phyloP scores from a whole-genome alignment of 2,113 vertebrate species.

The Fukomys damarensis region DNA sequence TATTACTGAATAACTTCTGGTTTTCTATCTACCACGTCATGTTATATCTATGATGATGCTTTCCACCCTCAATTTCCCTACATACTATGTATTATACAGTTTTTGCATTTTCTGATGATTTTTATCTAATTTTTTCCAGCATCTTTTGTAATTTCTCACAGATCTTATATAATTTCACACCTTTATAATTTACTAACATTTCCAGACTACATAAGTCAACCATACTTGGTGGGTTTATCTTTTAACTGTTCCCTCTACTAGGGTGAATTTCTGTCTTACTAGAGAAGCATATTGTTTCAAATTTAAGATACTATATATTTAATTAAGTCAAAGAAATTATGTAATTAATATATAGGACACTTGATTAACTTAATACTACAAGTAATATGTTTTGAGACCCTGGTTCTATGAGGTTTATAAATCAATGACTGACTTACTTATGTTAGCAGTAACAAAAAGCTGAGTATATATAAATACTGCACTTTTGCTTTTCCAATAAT shows the following conservation, averaged over 20 bases:
- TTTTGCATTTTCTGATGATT: background rate
- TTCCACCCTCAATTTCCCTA: background rate
- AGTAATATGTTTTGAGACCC: background rate
- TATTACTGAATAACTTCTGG: background rate
- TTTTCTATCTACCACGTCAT: background rate
- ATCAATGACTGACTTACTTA: background rate
- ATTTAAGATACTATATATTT: constrained; percentile 25
- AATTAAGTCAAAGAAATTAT: constrained; percentile 11
- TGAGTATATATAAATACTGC: background rate
- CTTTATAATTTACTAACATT: constrained; percentile 57
- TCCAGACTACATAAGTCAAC: constrained; percentile 14
- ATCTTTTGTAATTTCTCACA: constrained; percentile 32
- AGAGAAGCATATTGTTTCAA: background rate
- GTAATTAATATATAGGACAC: background rate
- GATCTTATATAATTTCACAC: constrained; percentile 14
- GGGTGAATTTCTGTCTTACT: background rate
- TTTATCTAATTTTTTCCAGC: constrained; percentile 34
- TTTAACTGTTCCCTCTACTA: background rate
- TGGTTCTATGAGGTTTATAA: background rate
- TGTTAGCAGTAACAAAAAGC: background rate
- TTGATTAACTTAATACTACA: background rate
- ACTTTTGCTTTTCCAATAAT: background rate
- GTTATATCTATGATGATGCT: background rate
- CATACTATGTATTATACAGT: background rate
- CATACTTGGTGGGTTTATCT: background rate